Evolutionary conservation across 1,140 invertebrate genomes (phyloP).

Genomic region (Papilio polytes): DNA sequence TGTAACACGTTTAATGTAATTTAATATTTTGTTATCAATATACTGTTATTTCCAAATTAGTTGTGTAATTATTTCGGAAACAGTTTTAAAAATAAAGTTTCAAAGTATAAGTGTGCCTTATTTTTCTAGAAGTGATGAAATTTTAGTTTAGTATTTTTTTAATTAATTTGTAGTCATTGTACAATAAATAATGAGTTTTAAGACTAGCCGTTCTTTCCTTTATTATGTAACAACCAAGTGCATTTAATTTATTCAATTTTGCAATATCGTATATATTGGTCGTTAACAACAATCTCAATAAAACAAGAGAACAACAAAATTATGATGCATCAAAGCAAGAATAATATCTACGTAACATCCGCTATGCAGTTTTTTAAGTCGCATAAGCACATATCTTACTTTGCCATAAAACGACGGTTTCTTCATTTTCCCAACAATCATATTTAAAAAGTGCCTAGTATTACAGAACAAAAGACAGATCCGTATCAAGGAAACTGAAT

Average conservation of each 20-base stretch:
- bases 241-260: neutral
- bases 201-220: too few species aligned
- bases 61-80: too few species aligned
- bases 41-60: too few species aligned
- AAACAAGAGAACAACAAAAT: neutral
- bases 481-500: slow-evolving; percentile 31
- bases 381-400: neutral
- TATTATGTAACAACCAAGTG: too few species aligned
- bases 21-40: neutral
- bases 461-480: slow-evolving; percentile 39
- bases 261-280: neutral
- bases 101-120: too few species aligned
- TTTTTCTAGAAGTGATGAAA: too few species aligned
- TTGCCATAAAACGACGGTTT: neutral
- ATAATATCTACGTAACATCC: neutral
- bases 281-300: neutral
- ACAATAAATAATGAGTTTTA: too few species aligned
- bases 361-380: neutral
- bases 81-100: too few species aligned
- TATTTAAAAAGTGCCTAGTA: slow-evolving; percentile 28
- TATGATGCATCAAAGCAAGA: neutral
- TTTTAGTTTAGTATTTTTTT: too few species aligned
- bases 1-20: neutral
- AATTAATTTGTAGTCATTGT: too few species aligned
- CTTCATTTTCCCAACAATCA: slow-evolving; percentile 19